phyloP scores from a whole-genome alignment of 2,113 vertebrate species.

The Ameiurus melas region DNA sequence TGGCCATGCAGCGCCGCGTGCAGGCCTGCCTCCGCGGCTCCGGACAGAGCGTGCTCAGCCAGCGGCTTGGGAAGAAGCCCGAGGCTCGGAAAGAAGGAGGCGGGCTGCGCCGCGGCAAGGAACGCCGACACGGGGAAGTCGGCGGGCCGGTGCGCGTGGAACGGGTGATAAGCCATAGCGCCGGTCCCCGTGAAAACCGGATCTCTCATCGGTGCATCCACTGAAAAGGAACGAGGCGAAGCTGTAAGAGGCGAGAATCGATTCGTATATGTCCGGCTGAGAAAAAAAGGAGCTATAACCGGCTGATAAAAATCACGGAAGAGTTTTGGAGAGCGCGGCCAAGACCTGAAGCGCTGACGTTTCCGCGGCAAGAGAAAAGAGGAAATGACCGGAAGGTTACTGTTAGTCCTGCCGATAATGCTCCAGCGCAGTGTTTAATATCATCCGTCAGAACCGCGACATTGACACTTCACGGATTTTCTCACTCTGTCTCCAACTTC shows the following conservation, averaged over 20 bases:
- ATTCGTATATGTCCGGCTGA: constrained; percentile 16
- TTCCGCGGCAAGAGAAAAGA: constrained; percentile 14
- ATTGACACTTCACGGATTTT: constrained; percentile 27
- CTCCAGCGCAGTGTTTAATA: constrained; percentile 41
- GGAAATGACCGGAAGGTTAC: constrained; percentile 18
- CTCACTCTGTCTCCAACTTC: constrained; percentile 16
- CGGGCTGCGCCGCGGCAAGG: constrained; percentile 80
- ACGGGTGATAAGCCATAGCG: constrained; percentile 93
- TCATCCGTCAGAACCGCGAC: constrained; percentile 47
- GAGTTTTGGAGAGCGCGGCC: not conserved
- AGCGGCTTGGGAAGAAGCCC: constrained; percentile 79
- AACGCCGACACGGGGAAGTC: constrained; percentile 87
- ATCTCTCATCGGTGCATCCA: constrained; percentile 91
- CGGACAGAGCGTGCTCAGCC: constrained; percentile 76
- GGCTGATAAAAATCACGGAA: constrained; percentile 1
- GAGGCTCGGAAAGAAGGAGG: constrained; percentile 80
- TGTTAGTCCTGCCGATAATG: constrained; percentile 34
- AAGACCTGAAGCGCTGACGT: constrained; percentile 14
- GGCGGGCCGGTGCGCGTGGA: constrained; percentile 82
- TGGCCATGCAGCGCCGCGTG: constrained; percentile 79
- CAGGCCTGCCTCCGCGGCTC: constrained; percentile 79
- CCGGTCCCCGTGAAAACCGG: constrained; percentile 79
- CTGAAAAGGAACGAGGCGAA: constrained; percentile 37
- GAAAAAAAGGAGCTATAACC: constrained; percentile 3
- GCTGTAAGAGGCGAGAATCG: not conserved